A percentile compares a stretch with the other conserved stretches of the same genome.
These are phyloP conservation scores for Nylanderia fulva DNA, from an alignment of 1,140 invertebrate genomes.

Conservation along the genomic window DNA sequence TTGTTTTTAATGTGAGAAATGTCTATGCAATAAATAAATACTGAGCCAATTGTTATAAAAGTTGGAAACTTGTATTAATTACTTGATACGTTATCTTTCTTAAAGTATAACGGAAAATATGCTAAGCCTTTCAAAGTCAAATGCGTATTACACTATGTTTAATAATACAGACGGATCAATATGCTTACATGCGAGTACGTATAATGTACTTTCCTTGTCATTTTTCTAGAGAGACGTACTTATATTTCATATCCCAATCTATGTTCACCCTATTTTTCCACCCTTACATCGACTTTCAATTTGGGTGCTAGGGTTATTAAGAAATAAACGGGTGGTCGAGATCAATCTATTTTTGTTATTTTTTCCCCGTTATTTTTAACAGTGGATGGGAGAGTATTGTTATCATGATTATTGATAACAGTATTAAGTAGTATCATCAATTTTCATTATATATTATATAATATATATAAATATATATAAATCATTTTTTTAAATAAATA, in stretches of 20 bases:
- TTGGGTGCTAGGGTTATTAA: neutral
- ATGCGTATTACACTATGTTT: conserved; percentile 36
- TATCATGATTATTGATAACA: too few species aligned
- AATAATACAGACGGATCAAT: conserved; percentile 58
- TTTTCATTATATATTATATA: too few species aligned
- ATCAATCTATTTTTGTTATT: too few species aligned
- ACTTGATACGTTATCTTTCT: neutral
- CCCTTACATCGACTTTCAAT: neutral
- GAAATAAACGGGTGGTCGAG: neutral
- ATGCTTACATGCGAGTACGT: conserved; percentile 44
- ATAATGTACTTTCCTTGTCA: conserved; percentile 54
- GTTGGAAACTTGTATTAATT: conserved; percentile 30
- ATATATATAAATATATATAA: too few species aligned
- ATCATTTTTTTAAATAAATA: too few species aligned
- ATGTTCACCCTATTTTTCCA: neutral
- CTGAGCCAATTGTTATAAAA: neutral
- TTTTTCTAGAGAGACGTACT: conserved; percentile 16
- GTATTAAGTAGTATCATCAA: too few species aligned
- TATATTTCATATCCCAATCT: neutral
- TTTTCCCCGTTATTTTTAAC: too few species aligned
- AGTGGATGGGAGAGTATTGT: too few species aligned
- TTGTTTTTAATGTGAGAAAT: neutral
- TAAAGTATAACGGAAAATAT: conserved; percentile 25
- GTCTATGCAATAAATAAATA: conserved; percentile 17
- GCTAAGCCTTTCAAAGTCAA: conserved; percentile 35